phyloP scores from a whole-genome alignment of 1,140 invertebrate species.

The Eueides isabella region DNA sequence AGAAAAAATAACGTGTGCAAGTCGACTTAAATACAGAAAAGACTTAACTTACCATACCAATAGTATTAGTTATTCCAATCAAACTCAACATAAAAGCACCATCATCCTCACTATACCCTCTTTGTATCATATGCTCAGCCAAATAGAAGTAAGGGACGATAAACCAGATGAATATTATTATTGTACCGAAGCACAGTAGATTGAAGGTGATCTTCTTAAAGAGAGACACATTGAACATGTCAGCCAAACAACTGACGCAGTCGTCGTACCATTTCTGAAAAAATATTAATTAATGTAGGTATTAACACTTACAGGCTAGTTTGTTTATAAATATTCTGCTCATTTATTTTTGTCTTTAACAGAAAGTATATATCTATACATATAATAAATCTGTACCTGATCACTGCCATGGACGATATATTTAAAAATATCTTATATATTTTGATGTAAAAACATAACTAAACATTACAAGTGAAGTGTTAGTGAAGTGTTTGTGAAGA shows the following conservation, averaged over 20 bases:
- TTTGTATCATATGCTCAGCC: conserved; percentile 86
- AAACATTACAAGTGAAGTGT: too few relatives aligned
- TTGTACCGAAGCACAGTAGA: conserved; percentile 91
- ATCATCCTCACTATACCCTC: conserved; percentile 86
- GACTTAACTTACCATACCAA: conserved; percentile 89
- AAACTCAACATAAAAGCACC: conserved; percentile 90
- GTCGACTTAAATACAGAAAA: not conserved
- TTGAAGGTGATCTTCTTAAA: conserved; percentile 91
- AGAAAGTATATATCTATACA: too few relatives aligned
- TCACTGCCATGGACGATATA: too few relatives aligned
- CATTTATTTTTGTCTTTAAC: too few relatives aligned
- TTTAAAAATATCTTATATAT: too few relatives aligned
- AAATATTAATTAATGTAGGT: conserved; percentile 33
- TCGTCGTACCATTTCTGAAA: conserved; percentile 90
- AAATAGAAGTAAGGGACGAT: conserved; percentile 96
- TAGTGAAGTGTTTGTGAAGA: too few relatives aligned
- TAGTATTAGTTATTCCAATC: conserved; percentile 93
- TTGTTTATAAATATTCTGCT: too few relatives aligned
- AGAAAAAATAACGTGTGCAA: too few relatives aligned
- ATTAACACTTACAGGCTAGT: too few relatives aligned
- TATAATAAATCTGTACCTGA: too few relatives aligned
- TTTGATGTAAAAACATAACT: too few relatives aligned
- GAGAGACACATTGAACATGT: conserved; percentile 91
- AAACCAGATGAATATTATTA: conserved; percentile 94
- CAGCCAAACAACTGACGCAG: conserved; percentile 86